Conservation (phyloP, 1,140 invertebrate species). For the Leptestheria dahalacensis region DNA sequence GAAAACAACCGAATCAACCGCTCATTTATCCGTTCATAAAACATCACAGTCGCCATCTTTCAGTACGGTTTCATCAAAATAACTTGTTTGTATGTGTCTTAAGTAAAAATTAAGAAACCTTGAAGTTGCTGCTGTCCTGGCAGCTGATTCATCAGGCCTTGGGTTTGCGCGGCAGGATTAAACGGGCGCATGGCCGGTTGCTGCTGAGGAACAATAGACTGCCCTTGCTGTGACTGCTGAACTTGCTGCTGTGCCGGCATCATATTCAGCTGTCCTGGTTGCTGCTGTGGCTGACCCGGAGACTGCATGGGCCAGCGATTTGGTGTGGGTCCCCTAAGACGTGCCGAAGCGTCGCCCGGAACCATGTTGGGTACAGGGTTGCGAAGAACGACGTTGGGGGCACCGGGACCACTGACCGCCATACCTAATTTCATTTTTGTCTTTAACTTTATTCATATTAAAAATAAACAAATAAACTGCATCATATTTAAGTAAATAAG, state of each 20-base stretch:
- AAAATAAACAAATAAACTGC: neutral
- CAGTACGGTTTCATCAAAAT: neutral
- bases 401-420: neutral
- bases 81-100: neutral
- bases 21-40: conserved; percentile 15
- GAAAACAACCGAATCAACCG: conserved; percentile 9
- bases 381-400: neutral
- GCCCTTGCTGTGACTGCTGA: conserved; percentile 16
- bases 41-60: conserved; percentile 3
- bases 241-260: conserved; percentile 13
- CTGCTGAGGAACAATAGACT: neutral
- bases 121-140: conserved; percentile 26
- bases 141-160: neutral
- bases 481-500: too few relatives aligned
- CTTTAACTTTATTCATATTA: neutral
- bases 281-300: conserved; percentile 9
- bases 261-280: conserved; percentile 8
- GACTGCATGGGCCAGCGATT: neutral
- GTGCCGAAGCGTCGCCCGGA: neutral
- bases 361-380: neutral
- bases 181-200: conserved; percentile 9
- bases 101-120: neutral
- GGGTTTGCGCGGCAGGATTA: neutral
- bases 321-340: neutral
- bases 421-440: neutral